A percentile compares a stretch with the other conserved stretches of the same genome.
These are phyloP conservation scores for Epizoanthus rinbou DNA, from an alignment of 92 coral and sea anemone species.

Conservation along the genomic window DNA sequence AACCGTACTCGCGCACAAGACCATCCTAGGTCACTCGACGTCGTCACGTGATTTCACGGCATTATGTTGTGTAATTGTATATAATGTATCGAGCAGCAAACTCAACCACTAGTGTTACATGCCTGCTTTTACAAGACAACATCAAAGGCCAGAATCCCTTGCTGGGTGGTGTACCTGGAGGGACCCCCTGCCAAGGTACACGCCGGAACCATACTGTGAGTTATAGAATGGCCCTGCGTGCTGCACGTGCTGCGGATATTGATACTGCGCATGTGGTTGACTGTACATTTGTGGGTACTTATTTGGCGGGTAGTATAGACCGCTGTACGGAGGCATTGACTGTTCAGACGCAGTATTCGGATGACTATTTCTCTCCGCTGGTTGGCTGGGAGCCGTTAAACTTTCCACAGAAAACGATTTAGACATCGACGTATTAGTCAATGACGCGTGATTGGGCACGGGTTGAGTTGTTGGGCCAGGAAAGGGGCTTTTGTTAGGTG, in stretches of 20 bases:
- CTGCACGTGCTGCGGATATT: slow-evolving; percentile 83
- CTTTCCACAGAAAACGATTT: slow-evolving; percentile 98
- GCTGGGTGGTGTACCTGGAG: slow-evolving; percentile 96
- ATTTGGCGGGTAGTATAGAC: slow-evolving; percentile 85
- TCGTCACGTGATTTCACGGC: too few relatives aligned
- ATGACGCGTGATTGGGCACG: slow-evolving; percentile 52
- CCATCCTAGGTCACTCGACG: too few relatives aligned
- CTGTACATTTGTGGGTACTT: slow-evolving; percentile 93
- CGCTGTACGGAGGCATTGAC: slow-evolving; percentile 85
- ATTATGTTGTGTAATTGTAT: too few relatives aligned
- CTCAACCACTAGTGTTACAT: too few relatives aligned
- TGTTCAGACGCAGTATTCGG: slow-evolving; percentile 69
- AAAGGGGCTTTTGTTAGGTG: slow-evolving; percentile 92
- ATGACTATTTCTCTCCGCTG: slow-evolving; percentile 75
- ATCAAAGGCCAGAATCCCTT: slow-evolving; percentile 81
- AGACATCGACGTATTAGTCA: slow-evolving; percentile 60
- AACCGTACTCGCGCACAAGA: too few relatives aligned
- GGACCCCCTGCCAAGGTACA: slow-evolving; percentile 89
- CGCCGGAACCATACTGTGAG: slow-evolving; percentile 82
- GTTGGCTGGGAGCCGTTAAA: slow-evolving; percentile 91
- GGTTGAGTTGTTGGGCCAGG: slow-evolving; percentile 67
- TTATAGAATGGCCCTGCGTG: slow-evolving; percentile 91
- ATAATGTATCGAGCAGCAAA: too few relatives aligned
- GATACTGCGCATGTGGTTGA: slow-evolving; percentile 83
- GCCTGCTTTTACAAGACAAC: not conserved